Base-by-base conservation (phyloP, 2,797 vertebrate genomes). In the Silurus aristotelis region DNA sequence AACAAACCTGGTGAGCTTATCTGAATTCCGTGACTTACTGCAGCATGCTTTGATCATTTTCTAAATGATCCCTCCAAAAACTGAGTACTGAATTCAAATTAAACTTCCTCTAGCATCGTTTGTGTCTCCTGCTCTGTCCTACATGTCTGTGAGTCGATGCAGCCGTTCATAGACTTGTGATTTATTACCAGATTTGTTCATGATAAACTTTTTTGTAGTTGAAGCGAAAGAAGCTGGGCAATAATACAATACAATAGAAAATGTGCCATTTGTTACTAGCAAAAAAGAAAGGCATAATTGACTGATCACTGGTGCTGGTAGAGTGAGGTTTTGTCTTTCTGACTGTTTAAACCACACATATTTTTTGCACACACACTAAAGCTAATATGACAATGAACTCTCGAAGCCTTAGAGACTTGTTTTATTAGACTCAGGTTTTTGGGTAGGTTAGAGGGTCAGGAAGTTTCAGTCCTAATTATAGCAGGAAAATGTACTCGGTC, bases 351-450 rank as follows among this genome's bases (percentile, higher is more conserved):
- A 80, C n/a, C 58, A 52, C 64, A 56, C 52, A 27, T 7, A 20
- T 20, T 66, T 27, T 43, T 76, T 25, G 7, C 43, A 73, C 56
- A 25, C 68, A 82, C 46, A 31, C 68, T 75, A 17, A 9, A 46
- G 70, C 31, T 70, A 70, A 83, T 15, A 73, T 55, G 12, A 86
- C 38, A 83, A 83, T 71, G 31, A 38, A n/a, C 10, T 3, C 72
- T 77, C 77, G 68, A 77, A 31, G 12, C 72, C 61, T 81, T 25
- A 66, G 10, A 58, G 68, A 14, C 22, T 66, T 1, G 19, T 43
- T 84, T 78, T 79, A 77, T 78, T 68, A 78, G 70, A 66, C 78
- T 66, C 71, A 68, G 56, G 10, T 77, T 22, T 82, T 27, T 63
- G 46, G 52, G 64, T 20, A n/a, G 31, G 13, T 38, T 8, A 68